A percentile compares a stretch with the other conserved stretches of the same genome.
These are phyloP conservation scores for Semicossyphus pulcher DNA, from an alignment of 2,113 vertebrate species.

Conservation along the genomic window DNA sequence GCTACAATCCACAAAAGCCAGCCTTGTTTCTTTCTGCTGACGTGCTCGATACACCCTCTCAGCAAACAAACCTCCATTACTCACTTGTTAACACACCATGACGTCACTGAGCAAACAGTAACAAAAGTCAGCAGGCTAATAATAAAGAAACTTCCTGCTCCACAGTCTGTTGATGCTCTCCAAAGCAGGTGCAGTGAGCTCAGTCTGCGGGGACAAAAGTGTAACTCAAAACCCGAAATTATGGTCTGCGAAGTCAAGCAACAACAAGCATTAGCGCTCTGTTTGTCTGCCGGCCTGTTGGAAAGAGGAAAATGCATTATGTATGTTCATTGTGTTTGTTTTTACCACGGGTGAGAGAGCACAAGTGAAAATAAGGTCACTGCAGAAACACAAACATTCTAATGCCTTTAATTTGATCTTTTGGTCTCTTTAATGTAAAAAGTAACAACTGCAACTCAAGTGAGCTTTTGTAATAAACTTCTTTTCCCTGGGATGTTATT, in stretches of 20 bases:
- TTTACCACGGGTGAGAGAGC: neutral
- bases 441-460: too few relatives aligned
- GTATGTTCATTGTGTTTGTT: constrained; percentile 7
- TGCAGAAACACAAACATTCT: too few relatives aligned
- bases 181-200: constrained; percentile 42
- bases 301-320: constrained; percentile 22
- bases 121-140: constrained; percentile 38
- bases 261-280: constrained; percentile 39
- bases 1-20: neutral
- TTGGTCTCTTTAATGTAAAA: too few relatives aligned
- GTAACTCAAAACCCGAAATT: constrained; percentile 62
- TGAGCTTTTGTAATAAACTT: too few relatives aligned
- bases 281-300: constrained; percentile 1
- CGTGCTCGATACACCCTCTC: constrained; percentile 25
- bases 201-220: constrained; percentile 17
- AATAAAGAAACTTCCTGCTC: constrained; percentile 47
- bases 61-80: constrained; percentile 60
- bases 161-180: constrained; percentile 33
- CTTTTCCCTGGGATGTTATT: too few relatives aligned
- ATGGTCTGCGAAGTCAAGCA: constrained; percentile 27
- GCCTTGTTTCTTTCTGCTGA: constrained; percentile 30
- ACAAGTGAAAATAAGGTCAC: neutral
- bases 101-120: constrained; percentile 60
- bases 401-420: too few relatives aligned
- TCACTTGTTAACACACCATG: constrained; percentile 44